Percentiles rank a stretch among this genome's conserved stretches.
Evolutionary conservation across 2,113 vertebrate genomes (phyloP).

Genomic region (Neogale vison): DNA sequence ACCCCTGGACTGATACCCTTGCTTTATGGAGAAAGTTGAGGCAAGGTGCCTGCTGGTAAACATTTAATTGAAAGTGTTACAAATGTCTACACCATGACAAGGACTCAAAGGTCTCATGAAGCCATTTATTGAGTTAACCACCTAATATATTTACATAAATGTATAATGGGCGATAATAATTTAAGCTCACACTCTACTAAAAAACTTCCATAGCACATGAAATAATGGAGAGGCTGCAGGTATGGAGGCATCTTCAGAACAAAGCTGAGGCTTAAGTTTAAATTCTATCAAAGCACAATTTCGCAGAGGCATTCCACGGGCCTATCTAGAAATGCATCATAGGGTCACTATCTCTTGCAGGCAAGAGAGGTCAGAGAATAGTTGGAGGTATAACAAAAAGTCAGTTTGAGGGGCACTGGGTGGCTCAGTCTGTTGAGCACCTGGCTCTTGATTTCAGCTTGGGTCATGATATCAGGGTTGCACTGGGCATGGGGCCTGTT

Average conservation of each 20-base stretch:
- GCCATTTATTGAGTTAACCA: not conserved
- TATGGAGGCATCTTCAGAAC: not conserved
- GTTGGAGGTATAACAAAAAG: not conserved
- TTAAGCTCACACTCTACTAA: not conserved
- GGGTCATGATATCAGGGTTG: not conserved
- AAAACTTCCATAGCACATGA: conserved; percentile 8
- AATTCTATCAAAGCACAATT: not conserved
- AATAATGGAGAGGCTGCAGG: not conserved
- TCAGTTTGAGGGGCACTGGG: not conserved
- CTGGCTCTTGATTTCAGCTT: not conserved
- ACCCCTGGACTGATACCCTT: not conserved
- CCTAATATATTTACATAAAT: not conserved
- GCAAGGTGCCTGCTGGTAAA: not conserved
- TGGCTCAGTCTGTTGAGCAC: not conserved
- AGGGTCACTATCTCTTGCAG: not conserved
- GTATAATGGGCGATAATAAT: not conserved
- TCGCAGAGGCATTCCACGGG: not conserved
- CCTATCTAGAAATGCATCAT: not conserved
- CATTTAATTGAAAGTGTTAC: conserved; percentile 16
- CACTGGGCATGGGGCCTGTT: not conserved
- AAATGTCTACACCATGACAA: not conserved
- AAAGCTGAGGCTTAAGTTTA: not conserved
- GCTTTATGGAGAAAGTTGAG: not conserved
- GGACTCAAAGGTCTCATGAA: not conserved
- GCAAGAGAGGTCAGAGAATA: not conserved